Base-by-base conservation (phyloP, 2,113 vertebrate species). In the Abramis brama region DNA sequence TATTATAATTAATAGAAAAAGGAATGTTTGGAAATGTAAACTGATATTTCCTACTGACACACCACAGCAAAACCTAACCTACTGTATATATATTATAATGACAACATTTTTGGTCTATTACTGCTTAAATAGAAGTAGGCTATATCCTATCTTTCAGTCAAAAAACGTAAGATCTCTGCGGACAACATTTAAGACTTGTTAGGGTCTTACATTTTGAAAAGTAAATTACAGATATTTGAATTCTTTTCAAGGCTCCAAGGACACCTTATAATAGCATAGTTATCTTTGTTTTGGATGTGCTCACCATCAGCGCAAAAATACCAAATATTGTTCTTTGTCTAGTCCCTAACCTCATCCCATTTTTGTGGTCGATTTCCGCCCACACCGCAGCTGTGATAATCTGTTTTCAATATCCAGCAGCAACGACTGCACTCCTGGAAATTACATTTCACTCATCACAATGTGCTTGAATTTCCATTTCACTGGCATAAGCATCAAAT, bases 271-370 rank as follows among this genome's bases (percentile, higher is more conserved):
- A 66, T 15, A 8, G 6, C 13, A 66, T 66, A 39, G 9, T 57
- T 68, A 59, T 83, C 70, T 12, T 55, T 36, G 10, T 86, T 79
- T 86, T 71, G 30, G 70, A 52, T 85, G 45, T 47, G 15, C 19
- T 50, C 59, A 7, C 52, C 15, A 83, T 86, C 3, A 64, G 59
- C 2, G 0, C 23, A 79, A 79, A 70, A 79, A 19, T 73, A 60
- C 52, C 8, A 64, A 75, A 27, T 60, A 39, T 60, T 79, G 23
- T 39, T 79, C 23, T 59, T 59, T 47, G 12, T 15, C 33, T n/a
- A n/a, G 21, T 43, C 55, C 23, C 11, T 43, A 62, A 79, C 21
- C 15, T 57, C 17, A 4, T 30, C 33, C 1, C 21, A n/a, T 73
- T 79, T 59, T 60, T 60, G 55, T 43, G 55, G 21, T 19, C 23